Evolutionary conservation across 2,888 invertebrate genomes (phyloP), one percentile per base, ranked within the genome.

Genomic region (Leptopilina myrica): DNA sequence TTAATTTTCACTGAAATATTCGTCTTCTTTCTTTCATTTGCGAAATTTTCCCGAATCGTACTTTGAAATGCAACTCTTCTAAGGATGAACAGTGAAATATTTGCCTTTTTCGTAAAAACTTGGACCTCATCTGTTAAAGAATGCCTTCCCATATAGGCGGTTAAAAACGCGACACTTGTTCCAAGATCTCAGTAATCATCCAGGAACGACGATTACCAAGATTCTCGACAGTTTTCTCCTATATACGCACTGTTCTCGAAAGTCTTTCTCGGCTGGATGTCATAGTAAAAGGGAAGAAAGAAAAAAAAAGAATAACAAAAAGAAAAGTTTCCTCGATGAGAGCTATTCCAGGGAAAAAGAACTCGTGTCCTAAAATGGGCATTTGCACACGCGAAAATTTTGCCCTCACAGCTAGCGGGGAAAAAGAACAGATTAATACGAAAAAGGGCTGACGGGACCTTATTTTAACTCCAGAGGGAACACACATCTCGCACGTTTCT

Each of bases 141-240:
- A 81, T 79, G 64, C 78, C 82, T 49, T 83, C 64, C 81, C 83
- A 82, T 82, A 82, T 78, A 79, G 77, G 78, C 26, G 78, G 69
- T 79, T 78, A 80, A 59, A 80, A 65, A 77, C 83, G 81, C 80
- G 81, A 84, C 83, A 84, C 83, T 82, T 82, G 83, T 82, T 84
- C 80, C 46, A 78, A 76, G 76, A 67, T 62, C 40, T 79, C 40
- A 53, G 86, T 83, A 86, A 87, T 87, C 87, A 87, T 86, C 86
- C 85, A 82, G 83, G 84, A 85, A 85, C 84, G 84, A 85, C 85
- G 85, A 87, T 87, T 87, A 85, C 86, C 78, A 81, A 83, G 84
- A 82, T 82, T 83, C 83, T 86, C 82, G 83, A 15, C 73, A 73
- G 76, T 81, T 80, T 79, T 84, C 79, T 64, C 64, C 49, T 49